These are phyloP conservation scores for Macrotus californicus DNA, from an alignment of 2,113 vertebrate genomes.

Conservation along the genomic window DNA sequence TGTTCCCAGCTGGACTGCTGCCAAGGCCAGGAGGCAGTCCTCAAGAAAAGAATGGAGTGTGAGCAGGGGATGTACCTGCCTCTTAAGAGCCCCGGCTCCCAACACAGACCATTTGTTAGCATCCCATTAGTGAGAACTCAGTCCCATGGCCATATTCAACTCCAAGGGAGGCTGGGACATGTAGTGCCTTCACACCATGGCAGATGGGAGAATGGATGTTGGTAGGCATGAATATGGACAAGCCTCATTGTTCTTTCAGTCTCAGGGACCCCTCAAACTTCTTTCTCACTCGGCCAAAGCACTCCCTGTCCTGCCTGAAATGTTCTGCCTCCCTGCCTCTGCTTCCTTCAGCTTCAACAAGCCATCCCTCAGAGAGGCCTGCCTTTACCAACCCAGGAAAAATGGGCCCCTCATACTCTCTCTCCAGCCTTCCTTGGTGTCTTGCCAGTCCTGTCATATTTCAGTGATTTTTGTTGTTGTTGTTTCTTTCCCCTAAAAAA, in stretches of 20 bases:
- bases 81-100: neutral
- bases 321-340: neutral
- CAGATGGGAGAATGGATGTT: neutral
- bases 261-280: neutral
- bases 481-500: neutral
- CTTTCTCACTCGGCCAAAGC: neutral
- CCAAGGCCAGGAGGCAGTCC: neutral
- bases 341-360: neutral
- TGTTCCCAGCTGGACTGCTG: neutral
- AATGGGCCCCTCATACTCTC: no score
- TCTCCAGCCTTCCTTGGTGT: neutral
- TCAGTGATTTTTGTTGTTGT: neutral
- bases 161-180: neutral
- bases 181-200: neutral
- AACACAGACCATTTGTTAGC: neutral
- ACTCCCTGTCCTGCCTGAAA: neutral
- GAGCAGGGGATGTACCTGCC: neutral
- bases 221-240: no score
- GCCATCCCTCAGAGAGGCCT: neutral
- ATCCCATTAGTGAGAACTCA: neutral
- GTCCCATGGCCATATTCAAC: neutral
- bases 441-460: neutral
- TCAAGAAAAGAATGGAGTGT: neutral
- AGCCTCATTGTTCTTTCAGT: neutral
- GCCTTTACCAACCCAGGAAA: neutral